phyloP scores from a whole-genome alignment of 1,140 invertebrate species.

The Nixonia krombeini region DNA sequence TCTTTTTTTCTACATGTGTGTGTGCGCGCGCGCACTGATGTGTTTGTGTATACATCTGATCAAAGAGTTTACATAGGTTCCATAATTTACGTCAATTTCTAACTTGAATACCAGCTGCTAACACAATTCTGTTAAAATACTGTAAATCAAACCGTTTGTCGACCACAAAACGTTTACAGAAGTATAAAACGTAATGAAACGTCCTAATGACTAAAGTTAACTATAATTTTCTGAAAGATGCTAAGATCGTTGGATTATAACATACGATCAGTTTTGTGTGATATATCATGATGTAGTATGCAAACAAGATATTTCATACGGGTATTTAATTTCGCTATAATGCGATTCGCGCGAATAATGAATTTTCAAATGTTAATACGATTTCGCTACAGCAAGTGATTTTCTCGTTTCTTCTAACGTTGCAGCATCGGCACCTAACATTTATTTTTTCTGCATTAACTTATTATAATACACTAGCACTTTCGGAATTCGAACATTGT shows the following conservation, averaged over 20 bases:
- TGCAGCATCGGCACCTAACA: conserved; percentile 24
- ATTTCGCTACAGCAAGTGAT: conserved; percentile 48
- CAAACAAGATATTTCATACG: conserved; percentile 19
- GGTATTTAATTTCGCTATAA: conserved; percentile 6
- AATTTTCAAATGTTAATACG: conserved; percentile 25
- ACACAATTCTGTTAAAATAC: conserved; percentile 13
- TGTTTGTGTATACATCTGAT: conserved; percentile 35
- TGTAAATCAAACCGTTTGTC: conserved; percentile 17
- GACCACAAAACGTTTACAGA: neutral
- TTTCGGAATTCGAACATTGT: conserved; percentile 53
- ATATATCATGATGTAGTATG: conserved; percentile 23
- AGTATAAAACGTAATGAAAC: neutral
- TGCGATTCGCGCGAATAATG: conserved; percentile 3
- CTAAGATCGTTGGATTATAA: too few relatives aligned
- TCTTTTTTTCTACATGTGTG: conserved; percentile 45
- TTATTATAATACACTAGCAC: conserved; percentile 51
- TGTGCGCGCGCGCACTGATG: too few relatives aligned
- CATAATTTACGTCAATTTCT: neutral
- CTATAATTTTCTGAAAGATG: too few relatives aligned
- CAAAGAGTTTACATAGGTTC: conserved; percentile 44
- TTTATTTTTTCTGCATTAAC: conserved; percentile 14
- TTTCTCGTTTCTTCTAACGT: too few relatives aligned
- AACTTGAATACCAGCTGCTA: conserved; percentile 3
- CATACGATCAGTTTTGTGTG: conserved; percentile 18
- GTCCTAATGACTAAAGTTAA: too few relatives aligned